These are phyloP conservation scores for Mixornis gularis DNA, from an alignment of 2,113 vertebrate species.

Conservation along the genomic window DNA sequence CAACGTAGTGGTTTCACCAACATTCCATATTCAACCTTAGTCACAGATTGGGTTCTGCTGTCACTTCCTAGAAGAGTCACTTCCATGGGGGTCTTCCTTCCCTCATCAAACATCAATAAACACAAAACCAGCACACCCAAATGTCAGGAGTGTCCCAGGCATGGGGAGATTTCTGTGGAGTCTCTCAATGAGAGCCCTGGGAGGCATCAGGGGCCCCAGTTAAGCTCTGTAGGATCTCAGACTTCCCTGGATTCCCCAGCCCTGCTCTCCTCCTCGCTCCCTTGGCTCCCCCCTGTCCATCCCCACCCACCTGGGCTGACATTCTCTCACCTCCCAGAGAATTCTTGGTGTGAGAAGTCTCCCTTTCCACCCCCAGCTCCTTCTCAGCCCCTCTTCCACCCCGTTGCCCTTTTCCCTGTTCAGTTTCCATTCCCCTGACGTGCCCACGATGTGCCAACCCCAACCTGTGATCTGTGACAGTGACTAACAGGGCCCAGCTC, in stretches of 20 bases:
- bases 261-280: background rate
- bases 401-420: background rate
- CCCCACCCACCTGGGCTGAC: background rate
- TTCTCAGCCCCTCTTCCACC: background rate
- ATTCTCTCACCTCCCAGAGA: background rate
- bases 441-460: background rate
- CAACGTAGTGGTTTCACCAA: too few relatives aligned
- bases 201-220: background rate
- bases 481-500: background rate
- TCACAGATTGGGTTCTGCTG: too few relatives aligned
- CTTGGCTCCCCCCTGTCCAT: background rate
- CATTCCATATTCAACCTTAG: too few relatives aligned
- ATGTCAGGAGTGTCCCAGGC: background rate
- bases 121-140: background rate
- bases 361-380: background rate
- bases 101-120: too few relatives aligned
- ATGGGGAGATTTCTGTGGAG: background rate
- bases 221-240: background rate
- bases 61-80: too few relatives aligned
- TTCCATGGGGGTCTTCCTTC: too few relatives aligned
- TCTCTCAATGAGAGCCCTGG: background rate
- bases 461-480: background rate
- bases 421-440: background rate
- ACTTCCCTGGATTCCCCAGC: background rate
- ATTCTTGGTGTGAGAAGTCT: background rate